These are phyloP conservation scores for Slavum lentiscoides DNA, from an alignment of 2,888 invertebrate species.

Conservation along the genomic window DNA sequence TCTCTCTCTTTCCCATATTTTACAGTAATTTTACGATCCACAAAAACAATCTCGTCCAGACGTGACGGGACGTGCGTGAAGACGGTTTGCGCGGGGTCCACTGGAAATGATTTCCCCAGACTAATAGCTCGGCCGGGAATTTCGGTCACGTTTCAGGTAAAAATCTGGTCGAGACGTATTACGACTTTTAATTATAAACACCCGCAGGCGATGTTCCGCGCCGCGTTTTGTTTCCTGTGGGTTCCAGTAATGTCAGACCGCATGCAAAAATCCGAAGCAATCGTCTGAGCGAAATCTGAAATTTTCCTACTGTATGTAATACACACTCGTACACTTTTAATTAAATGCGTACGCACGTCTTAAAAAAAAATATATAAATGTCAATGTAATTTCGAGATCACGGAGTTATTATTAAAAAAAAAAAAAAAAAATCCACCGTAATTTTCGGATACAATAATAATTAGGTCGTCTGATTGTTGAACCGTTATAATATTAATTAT, in stretches of 20 bases:
- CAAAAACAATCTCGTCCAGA: slow-evolving; percentile 25
- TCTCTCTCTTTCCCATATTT: not conserved
- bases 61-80: slow-evolving; percentile 31
- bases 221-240: not conserved
- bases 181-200: slow-evolving; percentile 36
- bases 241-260: not conserved
- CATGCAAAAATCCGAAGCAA: not conserved
- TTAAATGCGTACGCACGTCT: too few species aligned
- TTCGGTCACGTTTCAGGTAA: slow-evolving; percentile 49
- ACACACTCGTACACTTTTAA: too few species aligned
- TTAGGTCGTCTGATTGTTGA: too few species aligned
- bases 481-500: too few species aligned
- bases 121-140: slow-evolving; percentile 25
- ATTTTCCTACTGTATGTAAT: not conserved
- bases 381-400: too few species aligned
- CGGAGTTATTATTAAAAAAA: too few species aligned
- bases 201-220: not conserved
- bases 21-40: slow-evolving; percentile 1
- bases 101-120: slow-evolving; percentile 39
- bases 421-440: too few species aligned
- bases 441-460: too few species aligned
- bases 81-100: not conserved
- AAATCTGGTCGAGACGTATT: slow-evolving; percentile 39
- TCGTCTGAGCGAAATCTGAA: not conserved
- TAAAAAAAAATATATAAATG: too few species aligned